A percentile compares a stretch with the other conserved stretches of the same genome.
Evolutionary conservation across 2,797 vertebrate genomes (phyloP).

Genomic region (Peromyscus melanophrys): DNA sequence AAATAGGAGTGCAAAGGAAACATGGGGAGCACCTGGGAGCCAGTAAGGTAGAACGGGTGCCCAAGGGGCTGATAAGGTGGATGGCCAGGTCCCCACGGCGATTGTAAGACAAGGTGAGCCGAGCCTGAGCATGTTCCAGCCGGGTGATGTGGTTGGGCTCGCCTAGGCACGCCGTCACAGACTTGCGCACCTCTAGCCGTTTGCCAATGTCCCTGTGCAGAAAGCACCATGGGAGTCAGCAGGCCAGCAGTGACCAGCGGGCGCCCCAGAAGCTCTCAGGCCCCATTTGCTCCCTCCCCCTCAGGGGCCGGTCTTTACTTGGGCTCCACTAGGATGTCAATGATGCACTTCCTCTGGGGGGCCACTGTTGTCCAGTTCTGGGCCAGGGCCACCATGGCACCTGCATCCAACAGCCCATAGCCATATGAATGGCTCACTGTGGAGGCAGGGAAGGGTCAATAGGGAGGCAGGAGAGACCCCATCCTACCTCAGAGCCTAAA

Average conservation of each 20-base stretch:
- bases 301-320: conserved; percentile 89
- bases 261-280: not conserved
- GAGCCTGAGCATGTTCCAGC: conserved; percentile 96
- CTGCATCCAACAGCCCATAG: conserved; percentile 96
- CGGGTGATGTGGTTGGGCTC: conserved; percentile 93
- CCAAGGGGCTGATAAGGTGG: conserved; percentile 96
- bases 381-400: conserved; percentile 95
- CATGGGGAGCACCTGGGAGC: conserved; percentile 93
- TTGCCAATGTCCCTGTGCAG: conserved; percentile 95
- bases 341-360: conserved; percentile 95
- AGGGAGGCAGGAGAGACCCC: fast-evolving
- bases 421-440: conserved; percentile 99
- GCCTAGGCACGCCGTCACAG: conserved; percentile 93
- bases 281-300: not conserved
- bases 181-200: conserved; percentile 93
- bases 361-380: conserved; percentile 95
- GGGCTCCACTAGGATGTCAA: conserved; percentile 94
- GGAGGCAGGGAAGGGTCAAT: conserved; percentile 61
- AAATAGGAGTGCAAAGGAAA: not conserved
- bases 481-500: fast-evolving
- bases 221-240: not conserved
- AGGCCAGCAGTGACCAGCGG: fast-evolving
- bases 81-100: conserved; percentile 97
- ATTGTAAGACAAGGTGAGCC: conserved; percentile 97
- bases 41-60: conserved; percentile 96